Evolutionary conservation across 2,888 invertebrate species (phyloP).

Genomic region (Gibbula magus): DNA sequence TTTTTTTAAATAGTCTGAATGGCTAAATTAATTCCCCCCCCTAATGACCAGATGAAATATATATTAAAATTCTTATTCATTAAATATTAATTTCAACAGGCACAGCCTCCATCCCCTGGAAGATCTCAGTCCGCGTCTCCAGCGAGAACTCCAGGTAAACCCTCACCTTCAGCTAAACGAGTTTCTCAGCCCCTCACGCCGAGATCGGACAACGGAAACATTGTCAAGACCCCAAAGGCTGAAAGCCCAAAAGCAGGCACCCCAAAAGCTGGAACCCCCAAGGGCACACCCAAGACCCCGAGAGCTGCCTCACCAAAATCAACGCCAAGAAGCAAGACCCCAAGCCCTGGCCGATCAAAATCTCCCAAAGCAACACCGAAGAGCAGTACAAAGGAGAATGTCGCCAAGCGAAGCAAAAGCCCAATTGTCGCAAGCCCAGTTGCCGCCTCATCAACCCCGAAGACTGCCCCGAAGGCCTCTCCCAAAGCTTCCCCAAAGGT

Average conservation of each 20-base stretch:
- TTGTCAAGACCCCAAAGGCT: constrained; percentile 38
- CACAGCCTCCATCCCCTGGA: constrained; percentile 32
- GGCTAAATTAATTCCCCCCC: too few relatives aligned
- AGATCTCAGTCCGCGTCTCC: constrained; percentile 15
- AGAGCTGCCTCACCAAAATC: constrained; percentile 19
- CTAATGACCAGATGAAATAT: too few relatives aligned
- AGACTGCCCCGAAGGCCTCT: constrained; percentile 28
- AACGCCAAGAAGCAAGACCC: constrained; percentile 11
- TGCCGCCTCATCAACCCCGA: constrained; percentile 30
- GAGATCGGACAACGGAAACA: constrained; percentile 39
- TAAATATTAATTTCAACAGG: constrained; percentile 14
- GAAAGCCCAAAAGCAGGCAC: constrained; percentile 36
- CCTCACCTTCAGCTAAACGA: background rate
- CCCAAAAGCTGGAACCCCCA: constrained; percentile 32
- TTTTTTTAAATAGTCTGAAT: too few relatives aligned
- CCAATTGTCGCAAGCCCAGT: background rate
- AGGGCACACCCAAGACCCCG: constrained; percentile 24
- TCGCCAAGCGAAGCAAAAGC: background rate
- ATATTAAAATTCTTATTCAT: too few relatives aligned
- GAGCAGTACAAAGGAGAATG: background rate
- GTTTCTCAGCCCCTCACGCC: constrained; percentile 34
- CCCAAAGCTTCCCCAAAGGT: constrained; percentile 33
- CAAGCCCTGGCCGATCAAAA: constrained; percentile 18
- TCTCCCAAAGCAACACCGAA: constrained; percentile 9
- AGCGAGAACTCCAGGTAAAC: constrained; percentile 12